phyloP scores from a whole-genome alignment of 2,888 invertebrate species.

The Unio pictorum region DNA sequence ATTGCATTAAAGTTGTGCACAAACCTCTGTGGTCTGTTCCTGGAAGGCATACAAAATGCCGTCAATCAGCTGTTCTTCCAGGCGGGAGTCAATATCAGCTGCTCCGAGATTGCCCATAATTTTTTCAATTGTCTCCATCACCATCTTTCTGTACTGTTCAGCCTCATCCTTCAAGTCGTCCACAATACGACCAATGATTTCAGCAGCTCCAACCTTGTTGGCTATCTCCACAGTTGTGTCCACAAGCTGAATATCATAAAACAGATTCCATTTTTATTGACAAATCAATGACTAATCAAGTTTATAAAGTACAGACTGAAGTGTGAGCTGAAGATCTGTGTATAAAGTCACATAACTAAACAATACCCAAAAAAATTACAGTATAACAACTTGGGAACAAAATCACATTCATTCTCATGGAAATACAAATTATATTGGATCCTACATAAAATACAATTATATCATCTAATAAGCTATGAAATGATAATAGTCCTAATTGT shows the following conservation, averaged over 20 bases:
- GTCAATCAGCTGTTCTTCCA: constrained; percentile 99
- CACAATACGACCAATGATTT: constrained; percentile 98
- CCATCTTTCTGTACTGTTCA: constrained; percentile 99
- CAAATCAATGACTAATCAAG: no score
- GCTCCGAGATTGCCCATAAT: constrained; percentile 98
- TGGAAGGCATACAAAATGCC: constrained; percentile 99
- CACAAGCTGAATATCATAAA: constrained; percentile 78
- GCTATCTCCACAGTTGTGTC: constrained; percentile 99
- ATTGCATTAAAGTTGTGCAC: not conserved
- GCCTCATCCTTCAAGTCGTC: constrained; percentile 99
- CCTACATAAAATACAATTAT: no score
- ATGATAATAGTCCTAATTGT: no score
- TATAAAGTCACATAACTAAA: no score
- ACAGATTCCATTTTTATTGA: no score
- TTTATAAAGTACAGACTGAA: no score
- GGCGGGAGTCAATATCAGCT: constrained; percentile 96
- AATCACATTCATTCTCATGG: no score
- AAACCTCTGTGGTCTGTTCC: constrained; percentile 97
- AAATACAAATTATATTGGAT: no score
- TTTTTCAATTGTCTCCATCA: constrained; percentile 99
- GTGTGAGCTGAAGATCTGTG: no score
- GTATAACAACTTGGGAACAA: no score
- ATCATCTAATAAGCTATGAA: no score
- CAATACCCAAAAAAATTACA: no score
- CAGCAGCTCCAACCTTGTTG: constrained; percentile 99